phyloP scores from a whole-genome alignment of 2,797 vertebrate species.

The Carduelis carduelis region DNA sequence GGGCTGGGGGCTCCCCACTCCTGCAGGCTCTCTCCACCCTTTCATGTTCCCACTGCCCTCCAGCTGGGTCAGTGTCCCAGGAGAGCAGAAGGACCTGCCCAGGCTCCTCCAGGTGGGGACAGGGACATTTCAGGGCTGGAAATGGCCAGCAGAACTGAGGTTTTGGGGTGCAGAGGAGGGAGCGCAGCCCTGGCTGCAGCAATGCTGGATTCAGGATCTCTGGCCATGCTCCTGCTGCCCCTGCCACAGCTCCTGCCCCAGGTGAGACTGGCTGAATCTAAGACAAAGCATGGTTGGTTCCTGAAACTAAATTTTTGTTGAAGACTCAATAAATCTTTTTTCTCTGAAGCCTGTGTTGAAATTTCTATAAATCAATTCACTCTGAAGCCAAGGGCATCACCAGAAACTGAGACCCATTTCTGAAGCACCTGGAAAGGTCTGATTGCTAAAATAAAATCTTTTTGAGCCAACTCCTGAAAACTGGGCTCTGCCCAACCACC shows the following conservation, averaged over 20 bases:
- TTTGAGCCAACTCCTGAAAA: neutral
- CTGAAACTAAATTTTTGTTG: neutral
- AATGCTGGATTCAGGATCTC: neutral
- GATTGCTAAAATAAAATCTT: neutral
- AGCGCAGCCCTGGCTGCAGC: neutral
- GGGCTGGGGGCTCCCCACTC: neutral
- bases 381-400: neutral
- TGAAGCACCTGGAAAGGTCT: neutral
- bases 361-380: neutral
- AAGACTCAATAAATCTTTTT: neutral
- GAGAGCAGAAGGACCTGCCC: neutral
- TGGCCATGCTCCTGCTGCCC: accelerated
- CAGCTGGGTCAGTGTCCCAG: neutral
- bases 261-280: accelerated
- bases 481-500: neutral
- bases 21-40: neutral
- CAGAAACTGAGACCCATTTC: neutral
- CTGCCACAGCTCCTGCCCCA: neutral
- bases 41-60: neutral
- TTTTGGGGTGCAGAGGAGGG: neutral
- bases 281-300: neutral
- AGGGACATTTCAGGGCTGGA: neutral
- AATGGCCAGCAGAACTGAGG: neutral
- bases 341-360: neutral
- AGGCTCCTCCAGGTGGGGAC: neutral